Base-by-base conservation (phyloP, 1,140 invertebrate genomes). In the Diplogasteroides magnus region DNA sequence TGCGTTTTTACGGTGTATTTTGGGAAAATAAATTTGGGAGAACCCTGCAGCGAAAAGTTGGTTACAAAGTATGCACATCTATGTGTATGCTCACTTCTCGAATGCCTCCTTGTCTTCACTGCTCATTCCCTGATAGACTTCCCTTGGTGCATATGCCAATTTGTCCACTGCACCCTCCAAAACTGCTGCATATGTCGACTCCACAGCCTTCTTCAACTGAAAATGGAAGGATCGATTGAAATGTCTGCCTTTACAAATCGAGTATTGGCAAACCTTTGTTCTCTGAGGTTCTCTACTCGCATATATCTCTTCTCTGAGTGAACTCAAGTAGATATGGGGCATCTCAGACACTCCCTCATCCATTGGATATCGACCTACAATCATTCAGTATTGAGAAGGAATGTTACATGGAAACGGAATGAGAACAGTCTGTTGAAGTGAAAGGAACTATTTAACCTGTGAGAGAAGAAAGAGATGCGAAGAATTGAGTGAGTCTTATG, bases 281-380 rank as follows among this genome's bases (percentile, higher is more conserved):
- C 37, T 48, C 37, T 48, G 37, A 48, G 37, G 6, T 19, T 48
- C 37, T 48, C 19, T 48, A 11, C 37, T 19, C 37, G 19, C 19
- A 48, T 19, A 48, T 48, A 48, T 48, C 19, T 23, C 25, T 61
- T 68, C 66, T 19, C 66, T 31, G 15, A 68, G 28, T 14, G 31
- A 61, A 25, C 23, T n/a, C 11, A 31, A 63, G 32, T 66, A 68
- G 15, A 61, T 68, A 56, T 28, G 14, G 25, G 66, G 66, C 14
- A 61, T 28, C n/a, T 68, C 66, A 0, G 66, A 68, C 6, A 68
- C 66, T 23, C 59, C 23, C 57, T 68, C 66, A 23, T 68, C 66
- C 15, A 68, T 48, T 25, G 59, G 66, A 37, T 66, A 68, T 19
- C 31, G 56, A 25, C 66, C 66, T 64, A 19, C 6, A 48, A 6